Evolutionary conservation across 2,113 vertebrate species (phyloP).

Genomic region (Neomonachus schauinslandi): DNA sequence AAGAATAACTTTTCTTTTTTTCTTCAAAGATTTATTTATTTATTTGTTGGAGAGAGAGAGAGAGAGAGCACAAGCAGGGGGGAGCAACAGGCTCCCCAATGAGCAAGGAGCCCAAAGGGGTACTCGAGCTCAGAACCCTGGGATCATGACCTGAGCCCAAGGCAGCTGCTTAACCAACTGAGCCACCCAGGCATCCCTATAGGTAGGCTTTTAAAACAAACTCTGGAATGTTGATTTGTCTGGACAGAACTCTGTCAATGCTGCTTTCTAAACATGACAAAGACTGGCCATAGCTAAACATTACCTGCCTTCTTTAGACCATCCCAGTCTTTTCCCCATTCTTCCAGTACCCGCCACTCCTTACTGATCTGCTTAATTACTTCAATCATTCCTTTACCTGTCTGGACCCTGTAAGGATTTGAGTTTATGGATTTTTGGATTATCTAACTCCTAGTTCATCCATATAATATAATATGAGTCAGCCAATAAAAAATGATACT

Average conservation of each 20-base stretch:
- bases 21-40: no score
- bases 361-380: background rate
- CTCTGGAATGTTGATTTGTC: background rate
- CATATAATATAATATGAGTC: background rate
- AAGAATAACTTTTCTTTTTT: no score
- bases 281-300: fast-evolving
- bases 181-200: no score
- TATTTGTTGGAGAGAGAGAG: no score
- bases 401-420: background rate
- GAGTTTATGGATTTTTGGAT: background rate
- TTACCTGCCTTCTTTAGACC: background rate
- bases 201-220: background rate
- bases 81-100: no score
- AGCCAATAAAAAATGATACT: background rate
- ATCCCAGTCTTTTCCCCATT: background rate
- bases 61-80: no score
- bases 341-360: fast-evolving
- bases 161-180: no score
- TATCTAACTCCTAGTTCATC: background rate
- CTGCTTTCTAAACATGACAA: fast-evolving
- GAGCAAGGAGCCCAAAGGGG: no score
- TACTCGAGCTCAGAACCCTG: no score
- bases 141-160: no score
- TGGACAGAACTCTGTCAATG: background rate
- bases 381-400: background rate